Base-by-base conservation (phyloP, 2,113 vertebrate species). In the Hystrix brachyura region DNA sequence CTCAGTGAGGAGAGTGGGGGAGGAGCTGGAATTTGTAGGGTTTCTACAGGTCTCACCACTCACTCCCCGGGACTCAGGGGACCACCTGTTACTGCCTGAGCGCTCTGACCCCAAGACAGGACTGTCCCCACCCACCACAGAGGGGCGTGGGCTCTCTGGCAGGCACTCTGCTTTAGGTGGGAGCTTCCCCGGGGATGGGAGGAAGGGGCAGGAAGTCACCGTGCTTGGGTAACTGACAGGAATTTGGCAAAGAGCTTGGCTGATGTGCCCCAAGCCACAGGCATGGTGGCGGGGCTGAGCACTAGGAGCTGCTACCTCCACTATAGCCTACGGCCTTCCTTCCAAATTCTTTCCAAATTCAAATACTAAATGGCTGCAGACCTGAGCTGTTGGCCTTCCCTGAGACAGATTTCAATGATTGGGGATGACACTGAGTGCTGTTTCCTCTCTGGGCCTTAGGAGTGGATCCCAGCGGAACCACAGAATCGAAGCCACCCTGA, bases 341-440 rank as follows among this genome's bases (percentile, higher is more conserved):
- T 87, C 80, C 84, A 90, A 85, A 90, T 60, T 95, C 71, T 87
- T 95, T 87, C 80, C 84, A 90, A 85, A 90, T 59, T 85, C 72
- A 79, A 64, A 81, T 48, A 53, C 88, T 48, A 48, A 71, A 65
- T 25, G 57, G 81, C 17, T 0, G 0, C 23, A 3, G 59, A 85
- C 43, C 64, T 53, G 60, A 85, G 59, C 46, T 34, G 6, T 76
- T 43, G 14, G 29, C 53, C n/a, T 23, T 91, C 78, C 38, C 38
- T 2, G 53, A 64, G 85, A 27, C 19, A 34, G 89, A 55, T 32
- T 46, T 43, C 76, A 13, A 18, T 29, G 59, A 27, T 71, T 59
- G 65, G 82, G n/a, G 43, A 7, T 21, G 19, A 14, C 51, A 17
- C 11, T 27, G 71, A 43, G 15, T 48, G 2, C 19, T 6, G 27